Evolutionary conservation across 2,888 invertebrate genomes (phyloP), one percentile per base, ranked within the genome.

Genomic region (Pollenia griseotomentosa): DNA sequence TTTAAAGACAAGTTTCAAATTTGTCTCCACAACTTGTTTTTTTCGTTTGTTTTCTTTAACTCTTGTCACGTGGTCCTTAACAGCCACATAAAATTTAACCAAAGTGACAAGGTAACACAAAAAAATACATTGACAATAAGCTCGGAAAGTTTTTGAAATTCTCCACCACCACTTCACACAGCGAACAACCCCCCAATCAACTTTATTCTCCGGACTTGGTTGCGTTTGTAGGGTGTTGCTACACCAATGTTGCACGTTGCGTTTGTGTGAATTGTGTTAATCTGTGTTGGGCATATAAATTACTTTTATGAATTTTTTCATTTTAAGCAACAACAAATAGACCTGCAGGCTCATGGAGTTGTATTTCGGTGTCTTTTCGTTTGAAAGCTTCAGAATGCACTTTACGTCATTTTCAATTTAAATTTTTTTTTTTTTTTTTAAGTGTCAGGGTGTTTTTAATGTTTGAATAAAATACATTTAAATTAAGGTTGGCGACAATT

Each of bases 341-440:
- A 33, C 57, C 70, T 73, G 75, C 68, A 63, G 70, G 65, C 57
- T 63, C 44, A 11, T 70, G 42, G n/a, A 75, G 23, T 81, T 71
- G 48, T 68, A 61, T 66, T 81, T 66, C 12, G 40, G 5, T 55
- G 10, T 65, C 42, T 65, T 48, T 19, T 7, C 19, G 12, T 74
- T 70, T 33, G 44, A 16, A 4, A 44, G 68, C 61, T 23, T 73
- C 19, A 33, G 77, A 46, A 51, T 83, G 75, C 70, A n/a, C 79
- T 86, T 83, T 83, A 83, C 74, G 83, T 83, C 79, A 83, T 83
- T 86, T 82, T 16, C 79, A 83, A 74, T 86, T 63, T 70, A 51
- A 65, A 33, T 3, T 33, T 61, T n/a, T 10, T 19, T 66, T 48
- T 65, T 74, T 61, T 61, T 75, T 44, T 71, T 71, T 44, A 33